phyloP scores from a whole-genome alignment of 2,113 vertebrate genomes.

The Macroglossus sobrinus region DNA sequence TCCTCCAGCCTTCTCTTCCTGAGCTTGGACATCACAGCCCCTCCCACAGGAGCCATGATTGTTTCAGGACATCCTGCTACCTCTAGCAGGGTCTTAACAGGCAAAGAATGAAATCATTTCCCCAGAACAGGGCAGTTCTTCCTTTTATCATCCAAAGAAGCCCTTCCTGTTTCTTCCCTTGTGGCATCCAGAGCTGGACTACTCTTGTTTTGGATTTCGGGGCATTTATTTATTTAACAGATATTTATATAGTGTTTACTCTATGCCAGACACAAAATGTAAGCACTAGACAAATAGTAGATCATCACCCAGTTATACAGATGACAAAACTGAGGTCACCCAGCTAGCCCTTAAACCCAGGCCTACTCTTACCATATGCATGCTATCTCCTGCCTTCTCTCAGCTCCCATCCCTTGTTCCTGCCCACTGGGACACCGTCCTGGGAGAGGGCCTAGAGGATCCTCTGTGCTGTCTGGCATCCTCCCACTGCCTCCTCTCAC shows the following conservation, averaged over 20 bases:
- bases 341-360: neutral
- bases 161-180: neutral
- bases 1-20: too few species aligned
- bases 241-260: neutral
- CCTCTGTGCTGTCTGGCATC: too few species aligned
- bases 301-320: neutral
- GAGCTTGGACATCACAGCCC: fast-evolving
- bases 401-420: neutral
- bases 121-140: neutral
- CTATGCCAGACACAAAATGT: too few species aligned
- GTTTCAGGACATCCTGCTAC: neutral
- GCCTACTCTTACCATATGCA: fast-evolving
- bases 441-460: neutral
- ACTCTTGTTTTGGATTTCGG: neutral
- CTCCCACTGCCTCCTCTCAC: fast-evolving
- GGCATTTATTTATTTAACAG: neutral
- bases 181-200: fast-evolving
- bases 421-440: neutral
- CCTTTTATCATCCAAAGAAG: neutral
- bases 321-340: neutral
- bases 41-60: fast-evolving
- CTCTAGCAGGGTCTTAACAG: neutral
- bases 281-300: neutral
- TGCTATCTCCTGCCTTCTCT: neutral
- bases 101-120: neutral